Percentiles rank a stretch among this genome's conserved stretches.
Evolutionary conservation across 1,140 invertebrate genomes (phyloP).

Genomic region (Drosophila busckii): DNA sequence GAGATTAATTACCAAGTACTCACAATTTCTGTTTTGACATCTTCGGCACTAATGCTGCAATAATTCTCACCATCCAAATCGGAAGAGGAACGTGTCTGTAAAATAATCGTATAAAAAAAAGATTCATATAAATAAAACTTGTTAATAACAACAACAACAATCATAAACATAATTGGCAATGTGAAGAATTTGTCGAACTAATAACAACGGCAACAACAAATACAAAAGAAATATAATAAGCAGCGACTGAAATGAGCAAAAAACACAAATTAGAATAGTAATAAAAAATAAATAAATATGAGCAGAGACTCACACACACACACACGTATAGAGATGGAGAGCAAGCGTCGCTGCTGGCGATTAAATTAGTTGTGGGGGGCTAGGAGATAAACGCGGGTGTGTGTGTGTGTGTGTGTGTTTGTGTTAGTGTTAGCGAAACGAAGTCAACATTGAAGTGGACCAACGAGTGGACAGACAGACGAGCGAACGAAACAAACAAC

Average conservation of each 20-base stretch:
- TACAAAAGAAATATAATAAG: conserved; percentile 20
- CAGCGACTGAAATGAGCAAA: conserved; percentile 35
- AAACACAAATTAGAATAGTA: conserved; percentile 68
- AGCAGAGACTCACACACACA: conserved; percentile 20
- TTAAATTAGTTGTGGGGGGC: conserved; percentile 57
- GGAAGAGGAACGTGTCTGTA: conserved; percentile 69
- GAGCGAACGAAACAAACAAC: conserved; percentile 20
- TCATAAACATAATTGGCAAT: conserved; percentile 31
- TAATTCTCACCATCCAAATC: conserved; percentile 73
- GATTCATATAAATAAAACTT: conserved; percentile 20
- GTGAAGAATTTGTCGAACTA: conserved; percentile 62
- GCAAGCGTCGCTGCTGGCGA: conserved; percentile 32
- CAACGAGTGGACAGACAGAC: conserved; percentile 51
- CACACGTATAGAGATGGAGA: conserved; percentile 16
- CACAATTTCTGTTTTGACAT: conserved; percentile 78
- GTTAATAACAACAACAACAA: conserved; percentile 27
- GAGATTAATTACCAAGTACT: conserved; percentile 36
- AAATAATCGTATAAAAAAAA: conserved; percentile 44
- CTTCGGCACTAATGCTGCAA: conserved; percentile 76
- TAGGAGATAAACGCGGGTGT: not conserved
- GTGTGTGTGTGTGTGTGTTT: not conserved
- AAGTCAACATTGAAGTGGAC: conserved; percentile 61
- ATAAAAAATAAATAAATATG: conserved; percentile 59
- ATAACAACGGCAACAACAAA: conserved; percentile 44
- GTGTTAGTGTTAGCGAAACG: conserved; percentile 8